These are phyloP conservation scores for Holotrichia oblita DNA, from an alignment of 1,140 invertebrate genomes.

Conservation along the genomic window DNA sequence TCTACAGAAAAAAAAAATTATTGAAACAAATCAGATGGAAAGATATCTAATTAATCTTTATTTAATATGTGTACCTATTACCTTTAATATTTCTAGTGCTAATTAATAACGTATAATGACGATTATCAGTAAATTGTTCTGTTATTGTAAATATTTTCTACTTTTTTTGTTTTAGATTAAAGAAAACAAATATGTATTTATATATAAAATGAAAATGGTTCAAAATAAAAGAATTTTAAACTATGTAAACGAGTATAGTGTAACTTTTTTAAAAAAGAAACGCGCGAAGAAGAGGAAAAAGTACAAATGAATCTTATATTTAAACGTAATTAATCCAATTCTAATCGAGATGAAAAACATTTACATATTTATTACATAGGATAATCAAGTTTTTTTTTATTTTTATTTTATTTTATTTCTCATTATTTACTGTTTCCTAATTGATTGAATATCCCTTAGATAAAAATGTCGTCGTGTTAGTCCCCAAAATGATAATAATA, in stretches of 20 bases:
- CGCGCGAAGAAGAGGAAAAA: background rate
- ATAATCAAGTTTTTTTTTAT: background rate
- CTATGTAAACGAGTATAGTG: conserved; percentile 24
- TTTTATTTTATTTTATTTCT: no score
- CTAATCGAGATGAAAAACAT: conserved; percentile 3
- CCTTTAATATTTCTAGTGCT: background rate
- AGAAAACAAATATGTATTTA: conserved; percentile 23
- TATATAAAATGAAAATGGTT: conserved; percentile 27
- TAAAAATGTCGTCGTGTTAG: conserved; percentile 20
- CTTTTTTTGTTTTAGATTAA: conserved; percentile 36
- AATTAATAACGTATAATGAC: conserved; percentile 28
- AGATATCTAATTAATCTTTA: conserved; percentile 19
- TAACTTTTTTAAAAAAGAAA: conserved; percentile 27
- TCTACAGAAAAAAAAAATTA: background rate
- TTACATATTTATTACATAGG: conserved; percentile 16
- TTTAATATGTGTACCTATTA: conserved; percentile 1
- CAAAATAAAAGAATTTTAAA: conserved; percentile 34
- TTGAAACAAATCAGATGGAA: background rate
- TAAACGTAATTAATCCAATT: background rate
- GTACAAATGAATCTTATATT: conserved; percentile 22
- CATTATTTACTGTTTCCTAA: conserved; percentile 4
- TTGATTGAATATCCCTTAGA: background rate
- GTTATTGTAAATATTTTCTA: conserved; percentile 37
- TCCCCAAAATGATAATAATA: background rate
- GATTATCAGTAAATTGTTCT: conserved; percentile 30